These are phyloP conservation scores for Phlogophora meticulosa DNA, from an alignment of 2,888 invertebrate genomes.

Conservation along the genomic window DNA sequence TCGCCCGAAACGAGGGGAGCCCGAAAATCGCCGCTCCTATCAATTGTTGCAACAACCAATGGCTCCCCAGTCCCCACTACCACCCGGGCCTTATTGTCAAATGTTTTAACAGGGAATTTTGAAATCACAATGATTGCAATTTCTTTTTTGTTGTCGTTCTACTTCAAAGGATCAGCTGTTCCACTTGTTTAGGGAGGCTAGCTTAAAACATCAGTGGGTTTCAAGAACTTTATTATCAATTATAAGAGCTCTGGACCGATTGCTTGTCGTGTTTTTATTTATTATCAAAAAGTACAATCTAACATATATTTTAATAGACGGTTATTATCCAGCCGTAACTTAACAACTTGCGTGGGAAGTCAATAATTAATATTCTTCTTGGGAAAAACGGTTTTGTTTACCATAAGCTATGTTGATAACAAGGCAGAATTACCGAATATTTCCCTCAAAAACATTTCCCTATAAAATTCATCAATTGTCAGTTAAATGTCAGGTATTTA, in stretches of 20 bases:
- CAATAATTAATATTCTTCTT: slow-evolving; percentile 23
- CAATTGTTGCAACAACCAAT: slow-evolving; percentile 76
- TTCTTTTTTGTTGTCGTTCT: slow-evolving; percentile 64
- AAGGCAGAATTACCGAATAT: slow-evolving; percentile 29
- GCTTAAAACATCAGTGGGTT: background rate
- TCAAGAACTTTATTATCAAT: slow-evolving; percentile 1
- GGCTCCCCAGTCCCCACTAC: slow-evolving; percentile 67
- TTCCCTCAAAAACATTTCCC: slow-evolving; percentile 44
- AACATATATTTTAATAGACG: slow-evolving; percentile 21
- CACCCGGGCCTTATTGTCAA: slow-evolving; percentile 76
- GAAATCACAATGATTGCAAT: slow-evolving; percentile 67
- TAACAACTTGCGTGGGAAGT: slow-evolving; percentile 32
- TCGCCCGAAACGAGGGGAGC: slow-evolving; percentile 61
- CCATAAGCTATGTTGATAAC: slow-evolving; percentile 22
- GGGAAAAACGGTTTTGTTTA: slow-evolving; percentile 38
- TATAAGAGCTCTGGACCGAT: background rate
- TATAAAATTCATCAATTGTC: slow-evolving; percentile 68
- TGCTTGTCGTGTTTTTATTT: slow-evolving; percentile 16
- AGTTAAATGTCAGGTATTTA: slow-evolving; percentile 71
- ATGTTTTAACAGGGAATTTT: slow-evolving; percentile 75
- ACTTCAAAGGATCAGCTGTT: slow-evolving; percentile 72
- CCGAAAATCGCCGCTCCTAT: slow-evolving; percentile 70
- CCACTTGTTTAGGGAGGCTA: slow-evolving; percentile 43
- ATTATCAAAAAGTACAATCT: slow-evolving; percentile 22
- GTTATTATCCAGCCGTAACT: slow-evolving; percentile 35